Conservation (phyloP, 2,888 invertebrate genomes). For the Drosophila melanocephala region DNA sequence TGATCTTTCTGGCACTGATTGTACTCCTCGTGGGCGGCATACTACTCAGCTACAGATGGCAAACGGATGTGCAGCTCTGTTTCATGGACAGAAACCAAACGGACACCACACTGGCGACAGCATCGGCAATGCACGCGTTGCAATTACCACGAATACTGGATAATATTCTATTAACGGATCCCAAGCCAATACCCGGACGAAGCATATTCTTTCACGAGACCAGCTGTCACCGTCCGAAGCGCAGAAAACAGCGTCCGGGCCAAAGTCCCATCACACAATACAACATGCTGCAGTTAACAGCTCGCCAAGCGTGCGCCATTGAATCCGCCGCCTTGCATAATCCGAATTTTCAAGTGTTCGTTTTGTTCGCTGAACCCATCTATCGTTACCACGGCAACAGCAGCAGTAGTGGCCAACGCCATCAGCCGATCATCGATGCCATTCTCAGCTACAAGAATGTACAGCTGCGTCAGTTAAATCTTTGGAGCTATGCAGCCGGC, state of each 20-base stretch:
- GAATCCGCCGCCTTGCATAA: constrained; percentile 84
- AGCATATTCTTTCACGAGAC: constrained; percentile 86
- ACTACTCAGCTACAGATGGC: constrained; percentile 50
- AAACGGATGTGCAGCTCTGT: constrained; percentile 69
- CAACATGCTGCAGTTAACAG: constrained; percentile 68
- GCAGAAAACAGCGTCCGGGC: constrained; percentile 34
- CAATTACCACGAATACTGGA: constrained; percentile 58
- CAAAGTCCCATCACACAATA: constrained; percentile 28
- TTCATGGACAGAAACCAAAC: constrained; percentile 61
- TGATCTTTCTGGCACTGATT: constrained; percentile 69
- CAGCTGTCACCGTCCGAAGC: constrained; percentile 71
- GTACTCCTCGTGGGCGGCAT: constrained; percentile 53
- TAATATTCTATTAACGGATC: constrained; percentile 79
- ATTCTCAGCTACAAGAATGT: constrained; percentile 81
- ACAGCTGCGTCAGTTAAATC: constrained; percentile 81
- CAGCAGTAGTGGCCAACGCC: constrained; percentile 22
- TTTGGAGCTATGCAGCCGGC: constrained; percentile 82
- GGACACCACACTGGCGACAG: not conserved
- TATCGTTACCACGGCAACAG: constrained; percentile 58
- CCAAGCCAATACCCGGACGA: constrained; percentile 78
- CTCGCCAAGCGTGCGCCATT: constrained; percentile 84
- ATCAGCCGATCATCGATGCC: constrained; percentile 71
- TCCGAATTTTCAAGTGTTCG: constrained; percentile 81
- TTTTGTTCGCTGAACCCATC: constrained; percentile 82
- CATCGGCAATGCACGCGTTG: not conserved